These are phyloP conservation scores for Aporophyla nigra DNA, from an alignment of 2,888 invertebrate genomes.

Conservation along the genomic window DNA sequence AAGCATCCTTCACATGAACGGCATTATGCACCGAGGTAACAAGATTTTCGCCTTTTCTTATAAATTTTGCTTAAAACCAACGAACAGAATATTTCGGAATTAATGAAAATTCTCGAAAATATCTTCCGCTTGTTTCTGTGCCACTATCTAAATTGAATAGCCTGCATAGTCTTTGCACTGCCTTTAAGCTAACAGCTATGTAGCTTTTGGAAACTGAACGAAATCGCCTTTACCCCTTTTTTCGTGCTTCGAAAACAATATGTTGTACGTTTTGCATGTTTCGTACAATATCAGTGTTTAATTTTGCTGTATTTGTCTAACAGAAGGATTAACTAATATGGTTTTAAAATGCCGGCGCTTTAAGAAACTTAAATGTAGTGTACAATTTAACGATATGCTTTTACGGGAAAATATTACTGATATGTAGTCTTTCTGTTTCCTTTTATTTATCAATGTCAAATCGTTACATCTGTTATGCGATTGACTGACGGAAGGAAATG, in stretches of 20 bases:
- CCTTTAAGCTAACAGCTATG: slow-evolving; percentile 21
- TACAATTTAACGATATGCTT: not conserved
- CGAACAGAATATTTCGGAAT: slow-evolving; percentile 57
- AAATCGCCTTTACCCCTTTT: slow-evolving; percentile 20
- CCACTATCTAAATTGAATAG: slow-evolving; percentile 67
- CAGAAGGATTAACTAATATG: not conserved
- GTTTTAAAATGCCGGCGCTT: not conserved
- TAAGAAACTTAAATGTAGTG: not conserved
- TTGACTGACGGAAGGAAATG: not conserved
- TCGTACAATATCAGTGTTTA: not conserved
- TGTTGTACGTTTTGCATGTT: not conserved
- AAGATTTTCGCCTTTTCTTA: slow-evolving; percentile 52
- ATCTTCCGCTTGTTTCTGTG: slow-evolving; percentile 45
- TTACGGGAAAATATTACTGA: not conserved
- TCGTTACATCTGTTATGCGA: not conserved
- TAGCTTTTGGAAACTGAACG: slow-evolving; percentile 36
- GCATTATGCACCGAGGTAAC: slow-evolving; percentile 42
- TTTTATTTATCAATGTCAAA: not conserved
- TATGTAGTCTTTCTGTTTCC: too few species aligned
- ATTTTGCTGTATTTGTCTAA: not conserved
- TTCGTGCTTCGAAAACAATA: slow-evolving; percentile 20
- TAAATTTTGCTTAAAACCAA: slow-evolving; percentile 54
- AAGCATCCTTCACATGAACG: slow-evolving; percentile 23
- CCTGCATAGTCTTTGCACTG: slow-evolving; percentile 43
- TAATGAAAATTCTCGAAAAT: slow-evolving; percentile 68